Evolutionary conservation across 2,113 vertebrate genomes (phyloP), one percentile per base, ranked within the genome.

Genomic region (Sigmodon hispidus): DNA sequence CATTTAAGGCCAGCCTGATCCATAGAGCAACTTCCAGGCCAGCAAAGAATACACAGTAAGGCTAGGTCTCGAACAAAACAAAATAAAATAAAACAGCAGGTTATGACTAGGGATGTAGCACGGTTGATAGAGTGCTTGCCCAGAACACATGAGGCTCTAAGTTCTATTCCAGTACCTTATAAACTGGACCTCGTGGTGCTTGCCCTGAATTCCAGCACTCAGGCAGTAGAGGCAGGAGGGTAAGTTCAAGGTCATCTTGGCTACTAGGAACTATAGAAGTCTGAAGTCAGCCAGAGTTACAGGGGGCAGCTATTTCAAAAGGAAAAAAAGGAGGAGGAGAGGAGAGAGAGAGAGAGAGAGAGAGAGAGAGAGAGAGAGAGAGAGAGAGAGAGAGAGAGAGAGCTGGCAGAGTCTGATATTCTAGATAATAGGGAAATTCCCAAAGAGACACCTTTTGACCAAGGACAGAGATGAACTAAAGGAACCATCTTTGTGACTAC

Each of bases 391-490:
- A 65, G 63, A 31, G 5, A 67, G 31, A 1, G 0, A 63, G 61
- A 9, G 24, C 63, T 88, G 24, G 79, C 9, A 83, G 79, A n/a
- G 63, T 59, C 40, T 92, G 61, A 75, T 72, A n/a, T 77, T 90
- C 93, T 77, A 95, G 40, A 55, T 87, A 69, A 55, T 19, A 40
- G 43, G 52, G 48, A 97, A 77, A 52, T 90, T 93, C n/a, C 93
- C 48, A 13, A 95, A 86, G 80, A 87, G 40, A 5, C 73, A 1
- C 24, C 61, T 89, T 80, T 92, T 92, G 67, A 83, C 24, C 70
- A 43, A 95, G 88, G 77, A 93, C 26, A 91, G n/a, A 69, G 96
- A 90, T 85, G 88, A 93, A 77, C 36, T 76, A 67, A 77, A 77
- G 40, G 59, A 76, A 29, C 34, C 72, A 61, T 75, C 89, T 89